phyloP scores from a whole-genome alignment of 2,888 invertebrate genomes.

The Ectemnius cavifrons region DNA sequence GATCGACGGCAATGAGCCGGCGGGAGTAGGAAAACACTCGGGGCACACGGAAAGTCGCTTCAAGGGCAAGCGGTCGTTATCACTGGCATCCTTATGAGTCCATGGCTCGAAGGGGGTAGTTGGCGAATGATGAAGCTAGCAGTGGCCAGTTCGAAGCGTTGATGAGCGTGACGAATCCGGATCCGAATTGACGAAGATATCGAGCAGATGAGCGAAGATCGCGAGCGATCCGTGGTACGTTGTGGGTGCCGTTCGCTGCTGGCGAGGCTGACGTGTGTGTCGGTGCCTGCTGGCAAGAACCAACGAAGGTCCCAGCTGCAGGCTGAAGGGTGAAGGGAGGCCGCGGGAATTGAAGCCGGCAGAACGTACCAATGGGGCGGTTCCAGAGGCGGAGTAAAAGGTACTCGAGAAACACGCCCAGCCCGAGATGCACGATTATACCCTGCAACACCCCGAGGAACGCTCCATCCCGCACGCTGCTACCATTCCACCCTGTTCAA shows the following conservation, averaged over 20 bases:
- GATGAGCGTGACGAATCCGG: slow-evolving; percentile 25
- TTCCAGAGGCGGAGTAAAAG: slow-evolving; percentile 59
- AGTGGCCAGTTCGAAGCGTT: slow-evolving; percentile 10
- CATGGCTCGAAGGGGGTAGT: background rate
- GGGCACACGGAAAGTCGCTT: background rate
- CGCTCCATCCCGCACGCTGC: slow-evolving; percentile 44
- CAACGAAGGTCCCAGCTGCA: slow-evolving; percentile 58
- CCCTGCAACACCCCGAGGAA: slow-evolving; percentile 61
- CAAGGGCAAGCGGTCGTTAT: background rate
- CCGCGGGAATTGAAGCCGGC: slow-evolving; percentile 48
- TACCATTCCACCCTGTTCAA: slow-evolving; percentile 33
- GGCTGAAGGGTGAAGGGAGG: slow-evolving; percentile 60
- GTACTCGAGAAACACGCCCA: slow-evolving; percentile 56
- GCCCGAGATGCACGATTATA: slow-evolving; percentile 50
- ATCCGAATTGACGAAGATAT: too few relatives aligned
- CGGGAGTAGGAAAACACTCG: too few relatives aligned
- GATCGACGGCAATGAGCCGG: too few relatives aligned
- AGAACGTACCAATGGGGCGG: slow-evolving; percentile 61
- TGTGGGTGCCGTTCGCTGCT: slow-evolving; percentile 56
- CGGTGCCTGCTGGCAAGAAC: slow-evolving; percentile 55
- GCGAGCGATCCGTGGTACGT: slow-evolving; percentile 48
- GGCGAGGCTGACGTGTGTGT: slow-evolving; percentile 59
- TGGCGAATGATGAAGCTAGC: background rate
- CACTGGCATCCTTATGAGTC: background rate
- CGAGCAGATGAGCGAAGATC: slow-evolving; percentile 47